These are phyloP conservation scores for Podargus strigoides DNA, from an alignment of 2,797 vertebrate species.

Conservation along the genomic window DNA sequence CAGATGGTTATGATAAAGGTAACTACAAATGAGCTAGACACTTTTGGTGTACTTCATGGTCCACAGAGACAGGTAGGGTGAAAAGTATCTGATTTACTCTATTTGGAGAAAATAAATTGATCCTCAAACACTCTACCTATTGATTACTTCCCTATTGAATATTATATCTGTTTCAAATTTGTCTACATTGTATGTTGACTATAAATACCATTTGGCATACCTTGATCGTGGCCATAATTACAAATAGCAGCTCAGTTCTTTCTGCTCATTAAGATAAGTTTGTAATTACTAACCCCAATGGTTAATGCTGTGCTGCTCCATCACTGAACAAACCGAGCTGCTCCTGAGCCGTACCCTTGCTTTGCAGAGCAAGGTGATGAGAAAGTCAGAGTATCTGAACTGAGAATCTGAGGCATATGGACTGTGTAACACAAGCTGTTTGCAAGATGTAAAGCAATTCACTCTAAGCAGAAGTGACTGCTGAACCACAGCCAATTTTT, in stretches of 20 bases:
- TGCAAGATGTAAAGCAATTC: neutral
- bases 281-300: neutral
- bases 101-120: neutral
- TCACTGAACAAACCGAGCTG: neutral
- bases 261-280: neutral
- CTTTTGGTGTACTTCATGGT: neutral
- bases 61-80: neutral
- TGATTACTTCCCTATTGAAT: neutral
- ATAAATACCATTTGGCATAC: neutral
- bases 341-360: neutral
- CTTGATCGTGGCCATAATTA: neutral
- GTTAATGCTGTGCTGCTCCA: neutral
- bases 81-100: neutral
- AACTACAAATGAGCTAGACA: neutral
- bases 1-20: neutral
- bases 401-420: neutral
- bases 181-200: neutral
- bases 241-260: neutral
- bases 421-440: neutral
- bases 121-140: neutral
- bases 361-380: neutral
- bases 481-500: neutral
- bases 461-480: neutral
- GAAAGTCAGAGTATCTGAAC: neutral
- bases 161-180: neutral